A percentile compares a stretch with the other conserved stretches of the same genome.
These are phyloP conservation scores for Yponomeuta plumbellus DNA, from an alignment of 2,888 invertebrate species.

Conservation along the genomic window DNA sequence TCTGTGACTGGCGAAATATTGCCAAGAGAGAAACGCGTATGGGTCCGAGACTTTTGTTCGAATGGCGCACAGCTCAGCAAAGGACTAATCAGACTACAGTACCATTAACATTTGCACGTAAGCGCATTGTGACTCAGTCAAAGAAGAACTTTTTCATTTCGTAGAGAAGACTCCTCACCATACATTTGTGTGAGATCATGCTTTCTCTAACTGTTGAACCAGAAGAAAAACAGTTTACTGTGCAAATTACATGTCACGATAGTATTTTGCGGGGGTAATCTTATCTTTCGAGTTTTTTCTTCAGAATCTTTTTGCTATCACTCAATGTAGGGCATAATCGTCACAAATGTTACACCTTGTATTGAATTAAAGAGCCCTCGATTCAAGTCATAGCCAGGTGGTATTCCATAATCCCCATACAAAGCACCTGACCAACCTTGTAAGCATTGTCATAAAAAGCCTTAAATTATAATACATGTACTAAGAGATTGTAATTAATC, in stretches of 20 bases:
- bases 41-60: too few relatives aligned
- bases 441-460: neutral
- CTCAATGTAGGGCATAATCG: too few relatives aligned
- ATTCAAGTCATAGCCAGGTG: neutral
- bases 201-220: too few relatives aligned
- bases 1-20: slow-evolving; percentile 48
- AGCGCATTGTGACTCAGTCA: too few relatives aligned
- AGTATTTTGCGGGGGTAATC: too few relatives aligned
- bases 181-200: too few relatives aligned
- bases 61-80: slow-evolving; percentile 20
- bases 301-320: too few relatives aligned
- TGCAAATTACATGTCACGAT: too few relatives aligned
- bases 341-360: neutral
- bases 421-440: neutral
- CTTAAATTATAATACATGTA: neutral
- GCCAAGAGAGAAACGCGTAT: slow-evolving; percentile 39
- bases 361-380: neutral
- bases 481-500: neutral
- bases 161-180: too few relatives aligned
- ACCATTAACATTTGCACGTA: neutral
- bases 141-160: too few relatives aligned
- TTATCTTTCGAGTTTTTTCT: too few relatives aligned
- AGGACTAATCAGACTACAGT: slow-evolving; percentile 9
- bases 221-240: too few relatives aligned
- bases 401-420: neutral